Percentiles rank a stretch among this genome's conserved stretches.
These are phyloP conservation scores for Chironomus striatipennis DNA, from an alignment of 1,140 invertebrate genomes.

Conservation along the genomic window DNA sequence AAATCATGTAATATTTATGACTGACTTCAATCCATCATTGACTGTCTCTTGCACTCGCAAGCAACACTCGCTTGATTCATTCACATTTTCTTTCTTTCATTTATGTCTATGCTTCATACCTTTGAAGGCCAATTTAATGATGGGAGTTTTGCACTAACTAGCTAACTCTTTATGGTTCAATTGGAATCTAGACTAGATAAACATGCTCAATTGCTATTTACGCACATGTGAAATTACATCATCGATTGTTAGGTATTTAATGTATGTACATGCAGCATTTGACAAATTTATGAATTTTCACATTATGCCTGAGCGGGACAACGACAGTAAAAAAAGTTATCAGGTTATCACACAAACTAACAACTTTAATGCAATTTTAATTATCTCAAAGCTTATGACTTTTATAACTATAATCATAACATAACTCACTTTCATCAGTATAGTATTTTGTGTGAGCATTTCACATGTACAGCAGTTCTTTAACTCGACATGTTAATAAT, in stretches of 20 bases:
- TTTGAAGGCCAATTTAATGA: slow-evolving; percentile 23
- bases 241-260: neutral
- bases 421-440: neutral
- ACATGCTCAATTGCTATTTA: neutral
- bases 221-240: neutral
- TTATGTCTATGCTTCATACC: neutral
- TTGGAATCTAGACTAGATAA: slow-evolving; percentile 8
- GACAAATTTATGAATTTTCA: neutral
- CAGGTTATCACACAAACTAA: neutral
- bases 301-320: neutral
- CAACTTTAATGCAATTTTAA: neutral
- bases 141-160: neutral
- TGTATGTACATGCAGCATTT: neutral
- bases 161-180: slow-evolving; percentile 3
- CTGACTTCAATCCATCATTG: neutral
- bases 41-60: neutral
- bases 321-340: neutral
- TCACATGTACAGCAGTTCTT: neutral
- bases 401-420: neutral
- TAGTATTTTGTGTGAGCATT: neutral
- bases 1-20: neutral
- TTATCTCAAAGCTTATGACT: neutral
- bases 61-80: neutral
- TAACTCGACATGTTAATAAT: neutral
- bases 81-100: neutral